phyloP scores from a whole-genome alignment of 2,888 invertebrate genomes.

The Carabus problematicus region DNA sequence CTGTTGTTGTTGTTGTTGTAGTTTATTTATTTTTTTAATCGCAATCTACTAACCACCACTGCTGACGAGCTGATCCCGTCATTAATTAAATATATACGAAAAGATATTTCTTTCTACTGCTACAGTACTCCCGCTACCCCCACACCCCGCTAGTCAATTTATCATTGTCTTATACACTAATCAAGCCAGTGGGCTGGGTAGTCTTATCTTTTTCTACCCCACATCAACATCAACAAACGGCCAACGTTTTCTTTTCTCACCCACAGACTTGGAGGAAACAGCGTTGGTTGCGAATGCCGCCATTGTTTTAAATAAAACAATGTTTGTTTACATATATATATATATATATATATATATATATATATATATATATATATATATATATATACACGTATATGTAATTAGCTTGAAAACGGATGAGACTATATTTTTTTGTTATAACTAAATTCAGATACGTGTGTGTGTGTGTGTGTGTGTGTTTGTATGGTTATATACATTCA shows the following conservation, averaged over 20 bases:
- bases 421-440: neutral
- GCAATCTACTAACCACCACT: too few relatives aligned
- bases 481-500: too few relatives aligned
- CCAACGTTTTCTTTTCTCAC: conserved; percentile 8
- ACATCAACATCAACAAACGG: neutral
- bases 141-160: conserved; percentile 27
- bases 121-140: neutral
- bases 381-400: too few relatives aligned
- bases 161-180: conserved; percentile 41
- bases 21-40: too few relatives aligned
- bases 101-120: too few relatives aligned
- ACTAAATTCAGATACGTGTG: neutral
- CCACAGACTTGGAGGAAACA: neutral
- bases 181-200: conserved; percentile 25
- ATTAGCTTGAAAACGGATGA: conserved; percentile 8
- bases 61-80: conserved; percentile 1
- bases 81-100: conserved; percentile 7
- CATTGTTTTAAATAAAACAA: conserved; percentile 17
- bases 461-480: neutral
- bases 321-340: neutral
- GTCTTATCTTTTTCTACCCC: conserved; percentile 5
- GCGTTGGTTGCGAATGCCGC: neutral
- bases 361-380: too few relatives aligned
- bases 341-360: too few relatives aligned
- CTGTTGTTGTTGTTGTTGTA: too few relatives aligned